Base-by-base conservation (phyloP, 1,140 invertebrate genomes). In the Cryptotermes secundus region DNA sequence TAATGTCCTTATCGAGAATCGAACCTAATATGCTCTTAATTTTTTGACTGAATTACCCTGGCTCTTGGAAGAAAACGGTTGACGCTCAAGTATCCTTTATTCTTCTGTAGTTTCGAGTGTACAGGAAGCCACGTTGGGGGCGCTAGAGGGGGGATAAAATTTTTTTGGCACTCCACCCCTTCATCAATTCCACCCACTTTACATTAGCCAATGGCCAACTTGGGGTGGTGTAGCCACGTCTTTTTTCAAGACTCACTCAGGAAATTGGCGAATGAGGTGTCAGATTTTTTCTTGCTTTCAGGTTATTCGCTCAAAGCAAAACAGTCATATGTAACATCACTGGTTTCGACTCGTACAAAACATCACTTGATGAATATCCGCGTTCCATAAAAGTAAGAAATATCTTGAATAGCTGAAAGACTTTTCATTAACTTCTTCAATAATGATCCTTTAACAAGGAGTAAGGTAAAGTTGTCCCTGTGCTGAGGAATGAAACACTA, bases 261-360 rank as follows among this genome's bases (percentile, higher is more conserved):
- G 59, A 72, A 72, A 72, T 72, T 72, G 59, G 59, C 59, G 59
- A 72, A 72, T 72, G 59, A 72, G 59, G 59, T 72, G 59, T 72
- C 59, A 31, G 59, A 72, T 72, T 72, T 72, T 72, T 72, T 72
- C n/a, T n/a, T n/a, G 26, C 59, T 72, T 72, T 72, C 26, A 31
- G 31, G 26, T 72, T 31, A 72, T 72, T 31, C 14, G 26, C 14
- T 72, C 14, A 72, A 16, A 72, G 59, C 59, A 72, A 1, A 31
- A 72, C 59, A n/a, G 59, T 7, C 26, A 0, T 31, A 72, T 19
- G 45, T 49, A 3, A 19, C 16, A 12, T 22, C 22, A 49, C 19
- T 1, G 4, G 38, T 38, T 38, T 12, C 12, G 38, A 38, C 38
- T 4, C 38, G n/a, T n/a, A n/a, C n/a, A n/a, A n/a, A n/a, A n/a